phyloP scores from a whole-genome alignment of 2,888 invertebrate genomes.

The Drosophila cognata region DNA sequence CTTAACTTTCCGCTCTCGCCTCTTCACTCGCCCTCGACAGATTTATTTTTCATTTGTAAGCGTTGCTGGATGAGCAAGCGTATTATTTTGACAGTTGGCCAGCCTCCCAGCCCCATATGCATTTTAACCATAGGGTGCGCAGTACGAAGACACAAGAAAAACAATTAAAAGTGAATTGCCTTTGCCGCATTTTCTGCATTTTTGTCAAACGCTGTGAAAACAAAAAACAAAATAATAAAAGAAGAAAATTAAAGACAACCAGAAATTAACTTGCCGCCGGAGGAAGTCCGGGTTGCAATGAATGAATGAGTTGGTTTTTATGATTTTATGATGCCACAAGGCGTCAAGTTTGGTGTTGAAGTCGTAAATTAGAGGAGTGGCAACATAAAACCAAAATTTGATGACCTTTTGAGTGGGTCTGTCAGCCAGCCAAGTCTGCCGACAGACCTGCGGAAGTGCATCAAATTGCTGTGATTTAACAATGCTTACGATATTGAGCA shows the following conservation, averaged over 20 bases:
- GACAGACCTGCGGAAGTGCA: constrained; percentile 30
- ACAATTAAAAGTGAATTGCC: constrained; percentile 78
- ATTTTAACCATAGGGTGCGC: constrained; percentile 18
- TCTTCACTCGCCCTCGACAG: constrained; percentile 17
- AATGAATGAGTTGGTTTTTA: constrained; percentile 7
- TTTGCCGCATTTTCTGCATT: constrained; percentile 29
- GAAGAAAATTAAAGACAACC: constrained; percentile 8
- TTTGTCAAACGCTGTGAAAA: constrained; percentile 20
- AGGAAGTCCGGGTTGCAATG: constrained; percentile 10
- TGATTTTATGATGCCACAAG: constrained; percentile 22
- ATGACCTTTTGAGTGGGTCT: constrained; percentile 28
- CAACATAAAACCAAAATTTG: constrained; percentile 37
- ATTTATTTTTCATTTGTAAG: constrained; percentile 63
- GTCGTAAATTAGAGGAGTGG: constrained; percentile 48
- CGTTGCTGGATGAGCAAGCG: constrained; percentile 67
- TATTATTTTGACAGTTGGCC: constrained; percentile 77
- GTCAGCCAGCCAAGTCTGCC: background rate
- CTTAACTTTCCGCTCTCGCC: background rate
- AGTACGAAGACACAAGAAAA: constrained; percentile 46
- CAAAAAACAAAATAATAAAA: constrained; percentile 29
- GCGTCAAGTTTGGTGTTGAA: constrained; percentile 2
- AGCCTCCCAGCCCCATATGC: constrained; percentile 4
- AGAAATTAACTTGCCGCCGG: constrained; percentile 23
- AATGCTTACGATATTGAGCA: background rate
- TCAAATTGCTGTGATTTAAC: constrained; percentile 24